Base-by-base conservation (phyloP, 2,888 invertebrate genomes). In the Chrysina gloriosa region DNA sequence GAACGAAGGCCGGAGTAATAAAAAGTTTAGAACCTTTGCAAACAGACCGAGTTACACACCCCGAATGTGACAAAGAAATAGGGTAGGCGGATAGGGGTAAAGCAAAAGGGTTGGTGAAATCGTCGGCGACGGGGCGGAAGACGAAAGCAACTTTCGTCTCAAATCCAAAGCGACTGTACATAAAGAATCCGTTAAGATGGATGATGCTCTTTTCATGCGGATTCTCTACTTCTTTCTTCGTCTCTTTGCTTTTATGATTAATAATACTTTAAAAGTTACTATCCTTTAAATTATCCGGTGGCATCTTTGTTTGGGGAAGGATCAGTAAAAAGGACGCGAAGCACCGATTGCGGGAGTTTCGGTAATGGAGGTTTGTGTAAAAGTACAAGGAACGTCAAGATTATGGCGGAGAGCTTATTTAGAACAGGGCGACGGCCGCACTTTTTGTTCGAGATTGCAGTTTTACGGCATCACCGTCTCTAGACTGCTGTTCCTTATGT, bases 241-340 rank as follows among this genome's bases (percentile, higher is more conserved):
- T 42, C 27, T 61, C 58, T 31, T 7, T n/a, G 9, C 21, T 61
- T 61, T 61, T 61, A 61, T 61, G 58, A 58, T 58, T 58, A 58
- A 58, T 58, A 58, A 58, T 61, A 61, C 58, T 61, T 61, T 27
- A 61, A 25, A 42, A 61, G 58, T 61, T 61, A 61, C 25, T 39
- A 42, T 42, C 58, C 27, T 45, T 61, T 42, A 42, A 61, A 61
- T 61, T 61, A 61, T 42, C 56, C 56, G 9, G 36, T 21, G 21
- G 34, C 36, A 36, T 36, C 36, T 36, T 34, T 56, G 36, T 56
- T 56, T 56, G 48, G 21, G 4, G 14, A 5, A 34, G 21, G n/a
- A 36, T 29, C 9, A 56, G 36, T n/a, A 16, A 21, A 19, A 4
- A 34, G 36, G 11, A 56, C 21, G 56, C 21, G n/a, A 34, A 36